Evolutionary conservation across 2,888 invertebrate genomes (phyloP).

Genomic region (Ceraclea dissimilis): DNA sequence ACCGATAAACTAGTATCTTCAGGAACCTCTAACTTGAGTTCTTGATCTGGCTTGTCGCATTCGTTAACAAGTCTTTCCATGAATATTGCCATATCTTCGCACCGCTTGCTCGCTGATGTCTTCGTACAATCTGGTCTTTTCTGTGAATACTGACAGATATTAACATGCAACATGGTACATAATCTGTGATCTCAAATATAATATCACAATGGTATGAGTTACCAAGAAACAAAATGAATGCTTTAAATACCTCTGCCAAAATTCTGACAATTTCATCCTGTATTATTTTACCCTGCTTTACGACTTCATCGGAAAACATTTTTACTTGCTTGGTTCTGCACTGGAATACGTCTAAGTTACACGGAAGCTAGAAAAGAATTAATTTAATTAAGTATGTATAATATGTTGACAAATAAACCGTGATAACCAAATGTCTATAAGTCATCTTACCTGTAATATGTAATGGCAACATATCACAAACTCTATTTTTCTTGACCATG

Average conservation of each 20-base stretch:
- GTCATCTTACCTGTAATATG: conserved; percentile 55
- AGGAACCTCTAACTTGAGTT: conserved; percentile 50
- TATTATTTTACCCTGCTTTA: conserved; percentile 51
- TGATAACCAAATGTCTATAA: too few species aligned
- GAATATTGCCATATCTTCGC: conserved; percentile 61
- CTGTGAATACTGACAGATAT: conserved; percentile 14
- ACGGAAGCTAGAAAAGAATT: conserved; percentile 55
- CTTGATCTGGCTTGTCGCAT: conserved; percentile 48
- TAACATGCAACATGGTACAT: neutral
- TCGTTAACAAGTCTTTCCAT: conserved; percentile 71
- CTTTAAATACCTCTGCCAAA: conserved; percentile 54
- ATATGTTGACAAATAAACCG: too few species aligned
- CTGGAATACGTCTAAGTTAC: conserved; percentile 68
- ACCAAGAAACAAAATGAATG: neutral
- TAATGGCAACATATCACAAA: conserved; percentile 82
- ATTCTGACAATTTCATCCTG: conserved; percentile 60
- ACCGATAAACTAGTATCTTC: conserved; percentile 56
- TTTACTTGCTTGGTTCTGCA: conserved; percentile 30
- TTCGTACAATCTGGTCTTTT: conserved; percentile 52
- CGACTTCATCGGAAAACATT: conserved; percentile 52
- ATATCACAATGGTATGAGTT: neutral
- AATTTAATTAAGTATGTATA: conserved; percentile 2
- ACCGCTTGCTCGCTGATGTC: conserved; percentile 59
- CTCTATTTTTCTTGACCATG: conserved; percentile 85
- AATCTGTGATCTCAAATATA: too few species aligned